Percentiles rank a stretch among this genome's conserved stretches.
Conservation (phyloP, 2,888 invertebrate species). For the Nineta flava region DNA sequence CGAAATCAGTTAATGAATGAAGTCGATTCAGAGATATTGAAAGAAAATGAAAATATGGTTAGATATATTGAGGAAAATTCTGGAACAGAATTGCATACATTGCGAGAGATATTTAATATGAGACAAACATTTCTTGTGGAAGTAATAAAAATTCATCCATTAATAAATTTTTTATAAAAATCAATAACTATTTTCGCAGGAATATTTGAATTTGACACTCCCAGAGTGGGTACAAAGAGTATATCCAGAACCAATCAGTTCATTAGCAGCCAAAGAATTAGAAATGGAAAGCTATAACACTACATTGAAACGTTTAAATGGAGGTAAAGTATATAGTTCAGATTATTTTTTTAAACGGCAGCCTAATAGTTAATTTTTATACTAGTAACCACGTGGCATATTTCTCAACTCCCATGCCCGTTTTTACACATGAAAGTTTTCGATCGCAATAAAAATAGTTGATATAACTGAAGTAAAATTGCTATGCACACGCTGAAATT, state of each 20-base stretch:
- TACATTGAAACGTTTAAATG: slow-evolving; percentile 26
- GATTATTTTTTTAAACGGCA: no score
- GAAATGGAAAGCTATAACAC: slow-evolving; percentile 25
- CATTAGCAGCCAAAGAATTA: slow-evolving; percentile 25
- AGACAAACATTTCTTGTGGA: slow-evolving; percentile 25
- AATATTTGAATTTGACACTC: slow-evolving; percentile 22
- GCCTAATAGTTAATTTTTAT: no score
- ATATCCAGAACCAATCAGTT: slow-evolving; percentile 22
- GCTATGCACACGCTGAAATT: no score
- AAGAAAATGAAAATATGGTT: slow-evolving; percentile 15
- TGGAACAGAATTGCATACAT: slow-evolving; percentile 17
- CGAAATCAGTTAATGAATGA: slow-evolving; percentile 18
- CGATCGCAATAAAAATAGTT: no score
- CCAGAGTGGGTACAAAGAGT: slow-evolving; percentile 28
- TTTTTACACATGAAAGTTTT: no score
- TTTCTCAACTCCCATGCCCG: no score
- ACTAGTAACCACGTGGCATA: no score
- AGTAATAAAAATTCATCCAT: no score
- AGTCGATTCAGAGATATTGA: slow-evolving; percentile 15
- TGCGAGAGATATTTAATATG: slow-evolving; percentile 19
- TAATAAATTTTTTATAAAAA: no score
- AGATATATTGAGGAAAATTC: slow-evolving; percentile 19
- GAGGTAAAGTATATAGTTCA: slow-evolving; percentile 21
- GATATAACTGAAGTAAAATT: no score
- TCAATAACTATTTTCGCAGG: slow-evolving; percentile 12